Evolutionary conservation across 2,797 vertebrate species (phyloP), one percentile per base, ranked within the genome.

Genomic region (Rhodeus uyekii): DNA sequence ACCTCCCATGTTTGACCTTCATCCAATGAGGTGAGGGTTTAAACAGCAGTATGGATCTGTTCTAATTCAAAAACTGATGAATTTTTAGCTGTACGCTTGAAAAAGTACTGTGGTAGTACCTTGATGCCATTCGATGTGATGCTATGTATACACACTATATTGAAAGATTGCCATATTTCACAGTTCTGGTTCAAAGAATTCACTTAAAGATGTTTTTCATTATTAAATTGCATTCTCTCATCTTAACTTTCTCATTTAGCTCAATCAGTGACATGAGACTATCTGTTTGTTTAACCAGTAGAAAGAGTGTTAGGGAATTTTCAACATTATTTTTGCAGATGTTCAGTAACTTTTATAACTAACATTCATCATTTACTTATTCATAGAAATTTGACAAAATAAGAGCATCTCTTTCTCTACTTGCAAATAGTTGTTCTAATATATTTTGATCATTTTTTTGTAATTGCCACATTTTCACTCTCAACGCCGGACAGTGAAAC

Each of bases 1-100:
- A 27, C 96, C 96, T 12, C 96, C 96, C 0, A 96, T 96, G 96
- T 96, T 96, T 91, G 96, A 96, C 88, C 86, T 96, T 8, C 96
- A 96, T 88, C 96, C 96, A 0, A 96, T 96, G 96, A 95, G 96
- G 96, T 96, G 80, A 87, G 92, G 44, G 18, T 9, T 46, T 50
- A 60, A 50, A 16, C 38, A 27, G 38, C 65, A 16, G 29, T 13
- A 18, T 50, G 46, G 46, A 36, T 32, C 27, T 71, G 12, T 72
- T 34, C 44, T 29, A 72, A 8, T 50, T n/a, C 29, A 50, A 7
- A 72, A 7, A 50, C 3, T 2, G 10, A 18, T 50, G 10, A 0
- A 7, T 50, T 72, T 72, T 22, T n/a, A 22, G 10, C 18, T 34
- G 18, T 22, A 36, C 9, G 1, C 19, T 50, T 22, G 6, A 48